Evolutionary conservation across 2,888 invertebrate genomes (phyloP), one percentile per base, ranked within the genome.

Genomic region (Silvanus unidentatus): DNA sequence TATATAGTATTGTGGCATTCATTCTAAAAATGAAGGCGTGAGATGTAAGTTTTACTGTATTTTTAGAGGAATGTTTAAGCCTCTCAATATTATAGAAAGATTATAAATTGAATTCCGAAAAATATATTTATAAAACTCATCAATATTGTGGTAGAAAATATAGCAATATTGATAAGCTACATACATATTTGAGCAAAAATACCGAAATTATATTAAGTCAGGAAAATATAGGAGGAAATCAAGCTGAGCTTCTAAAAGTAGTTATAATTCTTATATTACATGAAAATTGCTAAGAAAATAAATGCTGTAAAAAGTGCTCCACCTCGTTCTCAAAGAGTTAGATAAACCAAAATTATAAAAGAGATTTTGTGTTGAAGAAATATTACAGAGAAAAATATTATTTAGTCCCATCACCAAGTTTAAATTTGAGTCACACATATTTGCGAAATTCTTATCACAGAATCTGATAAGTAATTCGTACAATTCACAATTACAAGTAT

Each of bases 331-430:
- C 8, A 22, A 22, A 22, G 8, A 22, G 22, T 22, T 22, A 22
- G 22, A 22, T 22, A 5, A 22, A 22, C 8, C 3, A 3, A 22
- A 3, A 22, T 5, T 22, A 8, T 22, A 22, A 22, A 22, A 22
- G 8, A 22, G 3, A 22, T 22, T 22, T 22, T 8, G n/a, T n/a
- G n/a, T n/a, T 22, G 3, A 22, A 22, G 8, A 5, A 8, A 22
- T 3, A 22, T 22, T 22, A 22, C 22, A 22, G 22, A 8, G 4
- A 22, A 22, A 22, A 22, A 22, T 22, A 22, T 32, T 4, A 46
- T 50, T 58, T 59, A 59, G 60, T 60, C 62, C 64, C 62, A 56
- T 61, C 62, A 64, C 64, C 62, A 53, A 44, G 39, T 49, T 41
- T 22, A 22, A 5, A 22, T 22, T 22, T 22, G 22, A n/a, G 12